Percentiles rank a stretch among this genome's conserved stretches.
Conservation (phyloP, 2,113 vertebrate genomes). For the Hydrolagus affinis region DNA sequence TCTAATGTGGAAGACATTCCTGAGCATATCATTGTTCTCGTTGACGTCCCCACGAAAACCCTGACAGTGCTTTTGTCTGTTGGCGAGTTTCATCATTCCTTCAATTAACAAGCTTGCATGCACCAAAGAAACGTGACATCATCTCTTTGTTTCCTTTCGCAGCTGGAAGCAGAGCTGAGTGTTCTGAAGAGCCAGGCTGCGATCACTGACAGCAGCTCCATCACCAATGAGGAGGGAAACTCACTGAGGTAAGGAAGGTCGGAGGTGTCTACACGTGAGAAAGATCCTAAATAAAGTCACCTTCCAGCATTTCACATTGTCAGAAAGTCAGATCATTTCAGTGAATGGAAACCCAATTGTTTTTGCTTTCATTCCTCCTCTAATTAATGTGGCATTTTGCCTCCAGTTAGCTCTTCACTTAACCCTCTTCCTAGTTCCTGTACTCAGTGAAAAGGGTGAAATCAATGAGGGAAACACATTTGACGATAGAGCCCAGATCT, state of each 20-base stretch:
- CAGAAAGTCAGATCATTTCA: no score
- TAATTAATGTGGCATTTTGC: no score
- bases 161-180: conserved; percentile 62
- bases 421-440: no score
- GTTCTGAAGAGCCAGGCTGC: conserved; percentile 51
- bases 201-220: conserved; percentile 42
- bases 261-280: background rate
- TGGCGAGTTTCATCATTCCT: background rate
- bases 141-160: conserved; percentile 34
- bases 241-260: conserved; percentile 49
- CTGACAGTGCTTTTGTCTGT: background rate
- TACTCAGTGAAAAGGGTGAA: no score
- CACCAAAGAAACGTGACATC: conserved; percentile 30
- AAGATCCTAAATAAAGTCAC: background rate
- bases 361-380: no score
- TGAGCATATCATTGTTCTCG: background rate
- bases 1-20: conserved; percentile 6
- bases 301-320: no score
- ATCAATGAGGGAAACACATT: no score
- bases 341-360: no score
- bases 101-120: no score
- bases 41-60: background rate
- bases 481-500: no score
- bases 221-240: conserved; percentile 53
- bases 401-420: no score